Evolutionary conservation across 2,113 vertebrate species (phyloP).

Genomic region (Xenopus borealis): DNA sequence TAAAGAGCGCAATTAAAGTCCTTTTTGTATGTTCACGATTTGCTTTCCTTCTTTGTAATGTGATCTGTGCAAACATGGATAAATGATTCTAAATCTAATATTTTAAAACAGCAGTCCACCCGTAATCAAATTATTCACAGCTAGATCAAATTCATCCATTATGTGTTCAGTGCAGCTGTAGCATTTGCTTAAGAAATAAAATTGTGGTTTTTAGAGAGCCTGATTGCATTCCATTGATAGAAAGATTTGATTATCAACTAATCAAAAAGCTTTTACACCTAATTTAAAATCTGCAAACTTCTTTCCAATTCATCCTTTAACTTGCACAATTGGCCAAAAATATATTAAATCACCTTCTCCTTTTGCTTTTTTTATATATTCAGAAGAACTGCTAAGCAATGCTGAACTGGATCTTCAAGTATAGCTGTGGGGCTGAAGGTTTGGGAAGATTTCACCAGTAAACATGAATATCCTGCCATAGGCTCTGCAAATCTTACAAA

Average conservation of each 20-base stretch:
- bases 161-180: constrained; percentile 43
- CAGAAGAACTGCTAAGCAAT: too few relatives aligned
- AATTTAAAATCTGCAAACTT: constrained; percentile 39
- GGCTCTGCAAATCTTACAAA: too few relatives aligned
- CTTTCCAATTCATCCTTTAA: constrained; percentile 17
- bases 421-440: too few relatives aligned
- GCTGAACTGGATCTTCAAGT: too few relatives aligned
- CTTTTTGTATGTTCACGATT: constrained; percentile 26
- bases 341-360: not conserved
- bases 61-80: constrained; percentile 38
- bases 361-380: not conserved
- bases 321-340: not conserved
- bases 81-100: constrained; percentile 45
- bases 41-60: constrained; percentile 30
- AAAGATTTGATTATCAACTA: constrained; percentile 44
- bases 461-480: too few relatives aligned
- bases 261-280: constrained; percentile 46
- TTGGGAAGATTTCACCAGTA: too few relatives aligned
- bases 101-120: constrained; percentile 42
- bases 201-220: constrained; percentile 34
- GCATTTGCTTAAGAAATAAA: constrained; percentile 41
- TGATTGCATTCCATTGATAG: constrained; percentile 32
- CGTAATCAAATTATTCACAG: constrained; percentile 41
- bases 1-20: constrained; percentile 23
- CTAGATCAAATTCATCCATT: constrained; percentile 46